phyloP scores from a whole-genome alignment of 2,797 vertebrate species.

The Pogonophryne albipinna region DNA sequence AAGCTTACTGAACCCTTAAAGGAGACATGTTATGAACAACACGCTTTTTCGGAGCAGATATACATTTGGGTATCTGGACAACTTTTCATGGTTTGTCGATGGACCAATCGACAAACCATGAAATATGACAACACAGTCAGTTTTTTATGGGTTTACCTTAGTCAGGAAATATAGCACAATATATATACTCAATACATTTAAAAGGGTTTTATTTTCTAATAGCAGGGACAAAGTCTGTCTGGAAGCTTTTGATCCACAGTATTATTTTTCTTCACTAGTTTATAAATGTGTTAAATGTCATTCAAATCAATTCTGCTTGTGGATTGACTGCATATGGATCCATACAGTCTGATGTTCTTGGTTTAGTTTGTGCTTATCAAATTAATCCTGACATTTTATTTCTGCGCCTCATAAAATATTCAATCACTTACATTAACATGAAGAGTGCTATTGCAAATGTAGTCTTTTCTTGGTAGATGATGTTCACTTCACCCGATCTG shows the following conservation, averaged over 20 bases:
- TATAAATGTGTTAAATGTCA: slow-evolving; percentile 30
- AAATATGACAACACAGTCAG: too few species aligned
- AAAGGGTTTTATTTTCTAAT: too few species aligned
- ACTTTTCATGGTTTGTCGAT: too few species aligned
- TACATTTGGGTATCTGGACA: too few species aligned
- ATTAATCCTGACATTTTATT: slow-evolving; percentile 58
- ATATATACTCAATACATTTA: too few species aligned
- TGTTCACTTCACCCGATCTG: background rate
- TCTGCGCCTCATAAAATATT: slow-evolving; percentile 47
- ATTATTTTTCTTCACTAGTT: slow-evolving; percentile 1
- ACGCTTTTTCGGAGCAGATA: too few species aligned
- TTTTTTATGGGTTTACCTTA: too few species aligned
- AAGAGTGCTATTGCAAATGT: slow-evolving; percentile 37
- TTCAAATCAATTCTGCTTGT: slow-evolving; percentile 44
- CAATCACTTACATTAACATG: slow-evolving; percentile 22
- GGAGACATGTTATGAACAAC: too few species aligned
- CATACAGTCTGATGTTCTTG: slow-evolving; percentile 14
- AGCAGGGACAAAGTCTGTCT: slow-evolving; percentile 12
- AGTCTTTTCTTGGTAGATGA: slow-evolving; percentile 28
- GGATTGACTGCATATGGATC: slow-evolving; percentile 36
- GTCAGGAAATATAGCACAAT: too few species aligned
- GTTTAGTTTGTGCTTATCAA: slow-evolving; percentile 28
- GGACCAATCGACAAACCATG: too few species aligned
- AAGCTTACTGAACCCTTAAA: background rate
- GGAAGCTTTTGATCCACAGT: slow-evolving; percentile 4